phyloP scores from a whole-genome alignment of 2,888 invertebrate species.

The Tortricodes alternella region DNA sequence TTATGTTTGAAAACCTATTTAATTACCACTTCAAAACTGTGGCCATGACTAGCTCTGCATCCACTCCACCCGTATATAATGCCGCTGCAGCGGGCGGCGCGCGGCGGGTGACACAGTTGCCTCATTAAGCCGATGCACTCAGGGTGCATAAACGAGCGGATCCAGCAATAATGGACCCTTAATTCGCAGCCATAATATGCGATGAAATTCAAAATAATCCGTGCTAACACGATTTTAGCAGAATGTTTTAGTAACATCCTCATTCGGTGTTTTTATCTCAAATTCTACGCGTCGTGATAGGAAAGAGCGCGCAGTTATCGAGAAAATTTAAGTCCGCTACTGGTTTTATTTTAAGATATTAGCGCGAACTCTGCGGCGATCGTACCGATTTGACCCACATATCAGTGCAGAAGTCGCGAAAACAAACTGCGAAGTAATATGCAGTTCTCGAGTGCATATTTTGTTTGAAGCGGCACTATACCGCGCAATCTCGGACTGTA shows the following conservation, averaged over 20 bases:
- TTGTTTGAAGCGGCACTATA: background rate
- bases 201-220: background rate
- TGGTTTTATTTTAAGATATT: background rate
- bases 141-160: background rate
- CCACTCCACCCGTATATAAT: too few species aligned
- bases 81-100: too few species aligned
- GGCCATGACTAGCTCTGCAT: too few species aligned
- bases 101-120: slow-evolving; percentile 42
- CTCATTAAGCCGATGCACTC: slow-evolving; percentile 13
- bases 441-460: background rate
- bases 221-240: too few species aligned
- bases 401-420: background rate
- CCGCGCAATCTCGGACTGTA: too few species aligned
- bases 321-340: too few species aligned
- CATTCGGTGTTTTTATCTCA: too few species aligned
- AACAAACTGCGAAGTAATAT: background rate
- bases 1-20: too few species aligned
- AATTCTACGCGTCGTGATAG: too few species aligned
- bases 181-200: background rate
- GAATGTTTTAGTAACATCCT: too few species aligned
- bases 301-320: too few species aligned
- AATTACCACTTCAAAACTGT: too few species aligned
- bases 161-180: background rate
- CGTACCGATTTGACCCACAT: background rate
- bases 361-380: background rate